Evolutionary conservation across 2,888 invertebrate species (phyloP).

Genomic region (Xestia xanthographa): DNA sequence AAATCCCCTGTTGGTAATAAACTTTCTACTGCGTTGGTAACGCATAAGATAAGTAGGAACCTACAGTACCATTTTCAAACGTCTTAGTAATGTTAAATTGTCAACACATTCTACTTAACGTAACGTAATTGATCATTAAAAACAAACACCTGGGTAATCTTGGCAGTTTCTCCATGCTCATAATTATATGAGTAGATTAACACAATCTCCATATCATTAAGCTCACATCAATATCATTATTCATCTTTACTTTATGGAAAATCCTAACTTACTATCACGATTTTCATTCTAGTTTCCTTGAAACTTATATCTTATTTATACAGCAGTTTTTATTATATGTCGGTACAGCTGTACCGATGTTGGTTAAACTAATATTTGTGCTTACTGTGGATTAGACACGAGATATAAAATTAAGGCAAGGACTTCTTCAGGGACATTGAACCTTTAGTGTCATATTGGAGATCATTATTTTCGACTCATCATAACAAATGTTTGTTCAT

Average conservation of each 20-base stretch:
- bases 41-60: too few species aligned
- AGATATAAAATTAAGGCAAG: slow-evolving; percentile 18
- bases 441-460: background rate
- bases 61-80: background rate
- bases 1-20: background rate
- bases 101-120: background rate
- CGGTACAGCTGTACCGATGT: slow-evolving; percentile 5
- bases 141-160: background rate
- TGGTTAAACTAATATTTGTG: slow-evolving; percentile 36
- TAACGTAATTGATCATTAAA: background rate
- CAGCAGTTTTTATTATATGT: slow-evolving; percentile 12
- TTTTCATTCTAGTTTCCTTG: slow-evolving; percentile 34
- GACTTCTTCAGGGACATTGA: background rate
- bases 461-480: background rate
- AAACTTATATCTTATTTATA: slow-evolving; percentile 10
- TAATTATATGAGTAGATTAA: slow-evolving; percentile 5
- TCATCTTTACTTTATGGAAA: slow-evolving; percentile 27
- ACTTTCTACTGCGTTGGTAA: background rate
- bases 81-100: background rate
- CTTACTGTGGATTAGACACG: background rate
- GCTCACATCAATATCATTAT: background rate
- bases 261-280: slow-evolving; percentile 12
- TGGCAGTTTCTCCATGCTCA: background rate
- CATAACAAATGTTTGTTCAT: background rate
- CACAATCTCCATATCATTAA: background rate